A percentile compares a stretch with the other conserved stretches of the same genome.
phyloP scores from a whole-genome alignment of 1,140 invertebrate genomes.

The Venturia canescens region DNA sequence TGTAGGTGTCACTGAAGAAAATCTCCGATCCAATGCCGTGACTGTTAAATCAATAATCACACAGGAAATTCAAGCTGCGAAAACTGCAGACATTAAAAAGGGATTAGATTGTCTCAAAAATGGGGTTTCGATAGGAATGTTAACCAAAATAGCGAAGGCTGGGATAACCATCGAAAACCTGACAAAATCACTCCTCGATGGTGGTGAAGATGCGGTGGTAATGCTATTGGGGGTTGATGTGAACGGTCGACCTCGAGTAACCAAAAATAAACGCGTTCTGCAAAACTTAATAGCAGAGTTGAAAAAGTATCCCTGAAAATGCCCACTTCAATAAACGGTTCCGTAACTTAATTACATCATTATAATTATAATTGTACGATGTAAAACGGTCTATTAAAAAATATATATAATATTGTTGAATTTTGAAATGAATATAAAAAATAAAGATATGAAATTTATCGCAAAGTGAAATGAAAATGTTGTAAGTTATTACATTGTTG shows the following conservation, averaged over 20 bases:
- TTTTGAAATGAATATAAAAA: no score
- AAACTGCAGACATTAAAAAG: not conserved
- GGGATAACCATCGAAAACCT: constrained; percentile 1
- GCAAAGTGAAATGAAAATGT: no score
- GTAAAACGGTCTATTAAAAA: no score
- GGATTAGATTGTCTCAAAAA: not conserved
- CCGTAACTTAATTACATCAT: no score
- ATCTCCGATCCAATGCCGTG: not conserved
- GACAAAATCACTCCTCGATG: constrained; percentile 1
- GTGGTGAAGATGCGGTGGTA: not conserved
- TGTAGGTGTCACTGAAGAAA: constrained; percentile 4
- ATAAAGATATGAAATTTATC: no score
- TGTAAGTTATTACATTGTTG: no score
- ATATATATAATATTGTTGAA: no score
- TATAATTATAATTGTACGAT: no score
- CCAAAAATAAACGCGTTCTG: constrained; percentile 16
- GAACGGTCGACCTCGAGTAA: constrained; percentile 15
- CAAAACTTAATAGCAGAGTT: not conserved
- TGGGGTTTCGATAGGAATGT: constrained; percentile 5
- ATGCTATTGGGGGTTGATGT: constrained; percentile 29
- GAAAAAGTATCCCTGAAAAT: no score
- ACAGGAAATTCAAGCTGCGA: not conserved
- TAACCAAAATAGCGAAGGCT: constrained; percentile 26
- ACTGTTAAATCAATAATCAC: not conserved
- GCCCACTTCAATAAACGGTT: no score